Base-by-base conservation (phyloP, 2,888 invertebrate species). In the Salticus scenicus region DNA sequence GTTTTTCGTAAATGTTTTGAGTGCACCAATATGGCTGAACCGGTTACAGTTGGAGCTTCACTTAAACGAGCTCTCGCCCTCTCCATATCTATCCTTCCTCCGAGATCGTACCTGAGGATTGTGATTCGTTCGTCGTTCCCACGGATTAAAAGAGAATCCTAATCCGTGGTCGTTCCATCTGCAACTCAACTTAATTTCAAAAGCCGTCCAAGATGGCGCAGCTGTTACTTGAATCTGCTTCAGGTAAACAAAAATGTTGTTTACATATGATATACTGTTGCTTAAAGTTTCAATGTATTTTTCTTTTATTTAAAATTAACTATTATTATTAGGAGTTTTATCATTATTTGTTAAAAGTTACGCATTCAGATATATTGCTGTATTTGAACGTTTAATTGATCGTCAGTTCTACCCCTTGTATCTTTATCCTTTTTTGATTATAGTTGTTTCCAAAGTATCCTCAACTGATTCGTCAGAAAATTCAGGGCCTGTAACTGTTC, bases 401-500 rank as follows among this genome's bases (percentile, higher is more conserved):
- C 2, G 47, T 37, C 37, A 37, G 37, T 7, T 7, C 4, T 7
- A 37, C 10, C 37, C 7, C 7, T 7, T 7, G 10, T 37, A 10
- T 37, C 10, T 37, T 7, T 37, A 10, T 37, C 7, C 37, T 7
- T 37, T 24, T 31, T 28, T 67, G 67, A 33, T 28, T 66, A 66
- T 69, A 69, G 47, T 73, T 31, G 57, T 57, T 69, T 57, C 57
- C 27, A 74, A 69, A 37, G 64, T 37, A 37, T 71, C 78, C 20
- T 76, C 76, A 17, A 67, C 80, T 14, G 37, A 83, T 10, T 14
- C 83, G 7, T 27, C 64, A 17, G 87, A 87, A 31, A 84, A 73
- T 24, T 80, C 79, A 28, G 76, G 83, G 28, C 83, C 84, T 42
- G 51, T 87, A 7, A 67, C 87, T n/a, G 87, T 87, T 31, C 79